These are phyloP conservation scores for Cotesia vestalis DNA, from an alignment of 1,140 invertebrate genomes.

Conservation along the genomic window DNA sequence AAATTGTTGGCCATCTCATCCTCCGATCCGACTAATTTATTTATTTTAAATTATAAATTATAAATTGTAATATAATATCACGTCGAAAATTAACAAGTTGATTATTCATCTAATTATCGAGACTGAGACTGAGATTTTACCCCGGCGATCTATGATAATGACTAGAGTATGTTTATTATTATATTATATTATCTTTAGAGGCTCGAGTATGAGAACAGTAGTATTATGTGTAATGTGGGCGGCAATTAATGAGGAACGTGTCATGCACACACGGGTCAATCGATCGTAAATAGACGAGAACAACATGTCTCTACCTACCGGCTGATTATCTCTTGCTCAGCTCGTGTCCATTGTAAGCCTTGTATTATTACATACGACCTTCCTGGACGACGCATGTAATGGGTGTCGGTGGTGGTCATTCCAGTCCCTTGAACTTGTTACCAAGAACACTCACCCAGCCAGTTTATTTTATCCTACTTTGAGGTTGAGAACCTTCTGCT, in stretches of 20 bases:
- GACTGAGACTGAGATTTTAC: no score
- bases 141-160: not conserved
- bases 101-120: slow-evolving; percentile 1
- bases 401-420: slow-evolving; percentile 14
- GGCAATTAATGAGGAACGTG: slow-evolving; percentile 13
- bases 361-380: slow-evolving; percentile 25
- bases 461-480: no score
- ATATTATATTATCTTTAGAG: no score
- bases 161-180: not conserved
- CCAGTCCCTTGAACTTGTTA: slow-evolving; percentile 11
- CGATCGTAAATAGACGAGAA: slow-evolving; percentile 31
- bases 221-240: not conserved
- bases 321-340: not conserved
- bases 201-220: not conserved
- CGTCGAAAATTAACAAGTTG: not conserved
- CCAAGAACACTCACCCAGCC: not conserved
- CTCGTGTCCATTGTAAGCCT: slow-evolving; percentile 15
- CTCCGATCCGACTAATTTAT: not conserved
- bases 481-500: slow-evolving; percentile 19
- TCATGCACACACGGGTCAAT: slow-evolving; percentile 26
- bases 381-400: slow-evolving; percentile 18
- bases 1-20: slow-evolving; percentile 11
- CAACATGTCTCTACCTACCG: slow-evolving; percentile 17
- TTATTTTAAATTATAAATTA: not conserved
- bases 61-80: slow-evolving; percentile 8